Base-by-base conservation (phyloP, 2,888 invertebrate genomes). In the Euphydryas editha region DNA sequence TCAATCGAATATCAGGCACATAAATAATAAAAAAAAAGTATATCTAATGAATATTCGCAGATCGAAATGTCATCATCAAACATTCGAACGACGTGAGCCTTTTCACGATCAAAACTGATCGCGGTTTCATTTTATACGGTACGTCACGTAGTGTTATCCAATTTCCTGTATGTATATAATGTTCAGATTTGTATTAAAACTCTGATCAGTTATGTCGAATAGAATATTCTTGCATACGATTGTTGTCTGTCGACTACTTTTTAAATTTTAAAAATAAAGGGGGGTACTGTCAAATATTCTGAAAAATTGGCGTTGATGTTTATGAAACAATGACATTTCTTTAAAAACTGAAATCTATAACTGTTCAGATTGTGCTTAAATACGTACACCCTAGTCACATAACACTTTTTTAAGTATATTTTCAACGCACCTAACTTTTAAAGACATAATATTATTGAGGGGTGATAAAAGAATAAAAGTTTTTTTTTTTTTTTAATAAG, bases 121-220 rank as follows among this genome's bases (percentile, higher is more conserved):
- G 75, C 67, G 74, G 75, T 74, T 74, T 73, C 76, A 75, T 76
- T 76, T 68, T 72, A 58, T 72, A 61, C 67, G 65, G 68, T 67
- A 71, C 71, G 75, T 74, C 74, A 75, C 76, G 76, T 78, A 74
- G 77, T 76, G 77, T 77, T 76, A 76, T 73, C 74, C 78, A 75
- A 78, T 76, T 74, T 75, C 73, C 73, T 65, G 59, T 72, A n/a
- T n/a, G 69, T 74, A 69, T 71, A 73, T 71, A 73, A 69, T 71
- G 69, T 56, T 57, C 58, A 67, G 69, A 70, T 75, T 72, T 69
- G 72, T 67, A 65, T 72, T 68, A 68, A 51, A 71, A 66, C 69
- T 67, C 71, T 37, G 42, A 44, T 44, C 18, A 20, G 46, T 18
- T 17, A 20, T 10, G 18, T n/a, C 1, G 8, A 10, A 7, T 10